Evolutionary conservation across 2,113 vertebrate genomes (phyloP).

Genomic region (Alethe diademata): DNA sequence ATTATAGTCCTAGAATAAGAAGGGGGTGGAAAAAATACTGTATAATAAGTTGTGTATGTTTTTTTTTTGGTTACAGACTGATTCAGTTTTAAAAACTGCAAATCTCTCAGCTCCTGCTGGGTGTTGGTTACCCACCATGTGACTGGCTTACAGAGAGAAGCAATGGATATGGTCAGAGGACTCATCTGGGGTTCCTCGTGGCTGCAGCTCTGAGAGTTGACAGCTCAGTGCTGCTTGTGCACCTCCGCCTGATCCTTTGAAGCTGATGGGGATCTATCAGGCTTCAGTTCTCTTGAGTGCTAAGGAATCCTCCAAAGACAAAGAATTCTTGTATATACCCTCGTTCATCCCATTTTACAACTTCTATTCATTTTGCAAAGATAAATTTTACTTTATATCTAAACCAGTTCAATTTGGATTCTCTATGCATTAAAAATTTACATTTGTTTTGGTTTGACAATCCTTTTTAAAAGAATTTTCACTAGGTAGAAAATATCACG

Average conservation of each 20-base stretch:
- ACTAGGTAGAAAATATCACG: neutral
- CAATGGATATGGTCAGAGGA: neutral
- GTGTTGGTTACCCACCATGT: neutral
- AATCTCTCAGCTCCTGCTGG: neutral
- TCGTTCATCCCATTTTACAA: neutral
- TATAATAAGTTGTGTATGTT: neutral
- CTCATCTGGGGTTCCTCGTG: neutral
- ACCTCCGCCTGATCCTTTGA: neutral
- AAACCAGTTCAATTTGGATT: neutral
- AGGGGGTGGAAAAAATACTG: neutral
- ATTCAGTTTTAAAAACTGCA: neutral
- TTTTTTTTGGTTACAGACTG: neutral
- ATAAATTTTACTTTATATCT: neutral
- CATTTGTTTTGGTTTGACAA: neutral
- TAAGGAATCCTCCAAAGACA: neutral
- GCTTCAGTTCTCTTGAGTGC: neutral
- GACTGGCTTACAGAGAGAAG: neutral
- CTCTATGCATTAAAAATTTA: neutral
- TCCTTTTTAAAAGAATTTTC: neutral
- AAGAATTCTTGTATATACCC: neutral
- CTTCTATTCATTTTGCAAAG: neutral
- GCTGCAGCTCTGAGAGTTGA: neutral
- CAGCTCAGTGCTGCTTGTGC: neutral
- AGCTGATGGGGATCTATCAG: neutral
- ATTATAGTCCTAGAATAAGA: slow-evolving; percentile 23